Base-by-base conservation (phyloP, 2,888 invertebrate species). In the Helobdella robusta region DNA sequence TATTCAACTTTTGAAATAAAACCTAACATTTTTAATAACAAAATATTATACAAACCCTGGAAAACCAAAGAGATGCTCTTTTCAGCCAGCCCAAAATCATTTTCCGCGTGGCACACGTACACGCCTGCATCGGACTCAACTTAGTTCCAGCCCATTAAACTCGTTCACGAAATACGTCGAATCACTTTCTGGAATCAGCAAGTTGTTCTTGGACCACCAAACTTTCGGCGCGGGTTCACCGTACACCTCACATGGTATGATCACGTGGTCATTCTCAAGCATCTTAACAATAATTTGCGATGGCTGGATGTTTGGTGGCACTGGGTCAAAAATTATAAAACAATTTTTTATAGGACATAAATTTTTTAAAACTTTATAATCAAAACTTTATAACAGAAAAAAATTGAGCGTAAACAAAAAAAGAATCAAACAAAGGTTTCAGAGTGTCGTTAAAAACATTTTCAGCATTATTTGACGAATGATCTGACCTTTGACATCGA, bases 401-500 rank as follows among this genome's bases (percentile, higher is more conserved):
- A n/a, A n/a, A n/a, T n/a, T 40, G 8, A 40, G 40, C 15, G 18
- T 15, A 40, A 8, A 18, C 11, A 40, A 40, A 40, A 8, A 18
- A 15, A 18, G 40, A 15, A 8, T 40, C 40, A 18, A 40, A 50
- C 18, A 6, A 23, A 11, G 18, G 8, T n/a, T 50, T 50, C 6
- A 50, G 23, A 4, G 8, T n/a, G n/a, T n/a, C n/a, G n/a, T n/a
- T n/a, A n/a, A n/a, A n/a, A n/a, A n/a, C n/a, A n/a, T n/a, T n/a
- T n/a, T n/a, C n/a, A n/a, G n/a, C n/a, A n/a, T n/a, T n/a, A n/a
- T n/a, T n/a, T n/a, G n/a, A n/a, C n/a, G n/a, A n/a, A n/a, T n/a
- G n/a, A 65, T 32, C 81, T 81, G 81, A 83, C 83, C 81, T 67
- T 84, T 81, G 0, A 87, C 84, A n/a, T 76, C 76, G 0, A 87